phyloP scores from a whole-genome alignment of 2,113 vertebrate genomes.

The Clarias macrocephalus region DNA sequence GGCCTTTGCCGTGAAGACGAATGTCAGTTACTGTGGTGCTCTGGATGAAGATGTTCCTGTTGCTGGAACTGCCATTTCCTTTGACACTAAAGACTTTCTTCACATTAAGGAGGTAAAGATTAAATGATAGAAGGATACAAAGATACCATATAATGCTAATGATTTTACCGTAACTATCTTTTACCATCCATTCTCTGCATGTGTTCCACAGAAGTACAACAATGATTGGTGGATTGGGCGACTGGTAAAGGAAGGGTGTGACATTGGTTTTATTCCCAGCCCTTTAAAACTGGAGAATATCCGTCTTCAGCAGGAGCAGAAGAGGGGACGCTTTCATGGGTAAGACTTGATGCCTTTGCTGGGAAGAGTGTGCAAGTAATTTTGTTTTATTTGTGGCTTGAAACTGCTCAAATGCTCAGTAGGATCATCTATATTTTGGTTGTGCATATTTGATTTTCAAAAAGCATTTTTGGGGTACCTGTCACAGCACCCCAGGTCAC shows the following conservation, averaged over 20 bases:
- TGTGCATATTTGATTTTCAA: not conserved
- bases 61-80: conserved; percentile 91
- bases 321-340: conserved; percentile 92
- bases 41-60: conserved; percentile 96
- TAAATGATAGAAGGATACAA: not conserved
- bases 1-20: conserved; percentile 95
- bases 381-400: not conserved
- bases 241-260: conserved; percentile 95
- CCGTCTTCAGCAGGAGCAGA: conserved; percentile 92
- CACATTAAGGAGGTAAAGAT: conserved; percentile 93
- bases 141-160: not conserved
- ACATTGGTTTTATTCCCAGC: conserved; percentile 96
- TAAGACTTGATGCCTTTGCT: conserved; percentile 62
- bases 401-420: not conserved
- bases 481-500: too few relatives aligned
- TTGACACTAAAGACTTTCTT: conserved; percentile 97
- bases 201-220: conserved; percentile 86
- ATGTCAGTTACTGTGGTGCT: conserved; percentile 94
- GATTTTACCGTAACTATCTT: not conserved
- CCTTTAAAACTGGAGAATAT: conserved; percentile 93
- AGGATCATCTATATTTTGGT: not conserved
- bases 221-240: conserved; percentile 99
- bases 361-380: not conserved
- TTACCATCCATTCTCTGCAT: not conserved
- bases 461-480: not conserved